Evolutionary conservation across 2,113 vertebrate species (phyloP).

Genomic region (Mustela nigripes): DNA sequence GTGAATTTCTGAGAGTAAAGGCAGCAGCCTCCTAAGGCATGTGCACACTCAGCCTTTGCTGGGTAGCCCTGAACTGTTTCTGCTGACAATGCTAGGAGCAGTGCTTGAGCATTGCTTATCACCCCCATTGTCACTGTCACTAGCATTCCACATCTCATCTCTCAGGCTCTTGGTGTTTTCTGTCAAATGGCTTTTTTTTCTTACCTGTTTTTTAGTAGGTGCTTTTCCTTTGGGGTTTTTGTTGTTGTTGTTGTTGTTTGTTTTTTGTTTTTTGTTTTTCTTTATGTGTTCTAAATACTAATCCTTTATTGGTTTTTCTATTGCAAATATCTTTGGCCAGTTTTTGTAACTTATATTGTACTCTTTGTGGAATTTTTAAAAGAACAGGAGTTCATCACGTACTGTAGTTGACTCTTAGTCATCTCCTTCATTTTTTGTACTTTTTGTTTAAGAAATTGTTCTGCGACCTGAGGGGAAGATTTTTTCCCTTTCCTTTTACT

Average conservation of each 20-base stretch:
- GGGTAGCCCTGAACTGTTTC: background rate
- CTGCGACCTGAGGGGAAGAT: background rate
- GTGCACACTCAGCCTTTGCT: background rate
- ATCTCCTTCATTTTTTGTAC: background rate
- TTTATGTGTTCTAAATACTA: background rate
- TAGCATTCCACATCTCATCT: background rate
- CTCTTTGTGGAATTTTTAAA: background rate
- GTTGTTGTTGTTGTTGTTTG: background rate
- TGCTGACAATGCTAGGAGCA: background rate
- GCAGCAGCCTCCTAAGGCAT: too few relatives aligned
- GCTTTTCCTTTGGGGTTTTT: background rate
- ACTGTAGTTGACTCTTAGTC: background rate
- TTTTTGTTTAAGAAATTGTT: constrained; percentile 4
- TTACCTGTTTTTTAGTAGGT: background rate
- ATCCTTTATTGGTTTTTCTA: background rate
- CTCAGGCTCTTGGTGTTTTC: background rate
- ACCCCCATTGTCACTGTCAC: background rate
- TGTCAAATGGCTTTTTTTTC: background rate
- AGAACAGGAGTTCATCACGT: background rate
- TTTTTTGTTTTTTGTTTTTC: background rate
- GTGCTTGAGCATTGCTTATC: background rate
- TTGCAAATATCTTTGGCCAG: background rate
- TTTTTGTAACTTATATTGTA: constrained; percentile 21
- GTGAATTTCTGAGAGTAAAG: background rate
- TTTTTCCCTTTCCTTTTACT: constrained; percentile 10